phyloP scores from a whole-genome alignment of 2,797 vertebrate species.

The Phataginus tetradactyla region DNA sequence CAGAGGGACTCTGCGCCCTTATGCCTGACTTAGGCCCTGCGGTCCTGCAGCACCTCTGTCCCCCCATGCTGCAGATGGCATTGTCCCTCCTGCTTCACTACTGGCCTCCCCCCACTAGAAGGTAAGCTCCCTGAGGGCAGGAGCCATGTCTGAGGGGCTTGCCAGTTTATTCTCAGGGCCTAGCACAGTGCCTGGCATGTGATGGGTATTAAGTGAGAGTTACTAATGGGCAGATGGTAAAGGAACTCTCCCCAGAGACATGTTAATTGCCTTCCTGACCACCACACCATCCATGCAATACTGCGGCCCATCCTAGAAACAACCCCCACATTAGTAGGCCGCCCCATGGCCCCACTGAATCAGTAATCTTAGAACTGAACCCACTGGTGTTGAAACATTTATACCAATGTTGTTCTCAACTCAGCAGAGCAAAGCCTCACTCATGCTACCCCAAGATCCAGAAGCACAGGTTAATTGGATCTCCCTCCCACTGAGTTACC shows the following conservation, averaged over 20 bases:
- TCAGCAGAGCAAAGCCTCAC: background rate
- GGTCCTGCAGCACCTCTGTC: too few species aligned
- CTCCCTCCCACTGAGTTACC: background rate
- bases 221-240: background rate
- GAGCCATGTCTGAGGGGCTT: background rate
- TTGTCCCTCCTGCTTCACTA: background rate
- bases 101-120: too few species aligned
- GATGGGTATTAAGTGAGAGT: background rate
- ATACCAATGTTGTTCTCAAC: background rate
- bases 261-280: background rate
- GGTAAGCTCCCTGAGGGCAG: background rate
- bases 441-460: background rate
- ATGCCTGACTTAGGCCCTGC: background rate
- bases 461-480: background rate
- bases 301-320: background rate
- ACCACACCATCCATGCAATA: background rate
- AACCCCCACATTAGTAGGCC: background rate
- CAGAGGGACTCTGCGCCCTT: background rate
- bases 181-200: background rate
- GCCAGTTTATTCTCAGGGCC: background rate
- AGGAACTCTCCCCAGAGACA: background rate
- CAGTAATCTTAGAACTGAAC: background rate
- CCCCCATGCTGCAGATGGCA: background rate
- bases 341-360: background rate
- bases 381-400: background rate